Conservation (phyloP, 1,140 invertebrate species). For the Brachionus plicatilis region DNA sequence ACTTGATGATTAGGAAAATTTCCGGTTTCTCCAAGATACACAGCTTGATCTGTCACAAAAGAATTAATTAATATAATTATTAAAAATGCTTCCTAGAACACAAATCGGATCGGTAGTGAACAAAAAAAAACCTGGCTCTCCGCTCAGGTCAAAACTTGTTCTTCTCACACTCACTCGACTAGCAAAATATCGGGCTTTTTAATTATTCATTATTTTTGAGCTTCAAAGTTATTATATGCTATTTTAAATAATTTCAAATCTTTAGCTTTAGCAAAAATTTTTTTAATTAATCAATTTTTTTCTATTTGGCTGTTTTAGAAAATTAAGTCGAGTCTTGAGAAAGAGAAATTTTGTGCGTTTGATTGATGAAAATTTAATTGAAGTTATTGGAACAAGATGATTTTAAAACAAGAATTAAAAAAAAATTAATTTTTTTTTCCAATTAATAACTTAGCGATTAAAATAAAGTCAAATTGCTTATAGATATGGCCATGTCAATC, state of each 20-base stretch:
- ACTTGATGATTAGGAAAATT: background rate
- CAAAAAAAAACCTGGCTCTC: background rate
- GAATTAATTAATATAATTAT: too few relatives aligned
- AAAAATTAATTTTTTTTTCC: background rate
- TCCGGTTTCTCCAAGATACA: background rate
- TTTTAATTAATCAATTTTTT: slow-evolving; percentile 13
- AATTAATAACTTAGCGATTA: background rate
- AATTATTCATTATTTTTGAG: background rate
- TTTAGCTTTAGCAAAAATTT: background rate
- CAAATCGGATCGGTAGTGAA: background rate
- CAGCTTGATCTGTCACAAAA: background rate
- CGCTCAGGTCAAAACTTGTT: background rate
- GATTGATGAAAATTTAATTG: background rate
- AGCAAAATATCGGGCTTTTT: background rate
- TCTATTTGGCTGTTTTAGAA: background rate
- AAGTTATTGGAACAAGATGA: background rate
- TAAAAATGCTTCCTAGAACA: background rate
- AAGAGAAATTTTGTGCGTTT: background rate
- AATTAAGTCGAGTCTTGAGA: background rate
- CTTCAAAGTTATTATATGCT: background rate
- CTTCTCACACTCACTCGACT: background rate
- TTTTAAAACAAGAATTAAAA: background rate
- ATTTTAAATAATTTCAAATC: background rate
- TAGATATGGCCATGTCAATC: background rate
- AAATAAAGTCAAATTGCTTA: background rate